Evolutionary conservation across 1,140 invertebrate species (phyloP).

Genomic region (Mylabris phalerata): DNA sequence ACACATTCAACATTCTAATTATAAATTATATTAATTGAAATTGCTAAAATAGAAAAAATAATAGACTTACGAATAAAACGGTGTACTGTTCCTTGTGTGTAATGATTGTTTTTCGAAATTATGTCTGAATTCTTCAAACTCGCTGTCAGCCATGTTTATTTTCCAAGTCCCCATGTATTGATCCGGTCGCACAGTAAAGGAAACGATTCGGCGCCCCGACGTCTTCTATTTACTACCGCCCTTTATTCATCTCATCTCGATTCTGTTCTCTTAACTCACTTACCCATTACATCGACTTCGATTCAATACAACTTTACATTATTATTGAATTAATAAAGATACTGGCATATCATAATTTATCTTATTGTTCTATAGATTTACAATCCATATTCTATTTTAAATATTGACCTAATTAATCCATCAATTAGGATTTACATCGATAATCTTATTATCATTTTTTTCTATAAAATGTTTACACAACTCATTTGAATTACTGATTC

Average conservation of each 20-base stretch:
- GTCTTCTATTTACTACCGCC: not conserved
- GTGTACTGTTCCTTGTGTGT: constrained; percentile 66
- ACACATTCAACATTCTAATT: not conserved
- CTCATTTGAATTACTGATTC: not conserved
- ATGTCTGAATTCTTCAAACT: constrained; percentile 86
- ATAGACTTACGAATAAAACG: constrained; percentile 62
- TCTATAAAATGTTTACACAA: too few species aligned
- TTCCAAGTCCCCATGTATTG: constrained; percentile 34
- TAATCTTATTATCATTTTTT: too few species aligned
- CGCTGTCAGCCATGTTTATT: constrained; percentile 76
- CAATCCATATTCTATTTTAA: too few species aligned
- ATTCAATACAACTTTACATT: constrained; percentile 10
- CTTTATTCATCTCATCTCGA: not conserved
- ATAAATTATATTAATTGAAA: not conserved
- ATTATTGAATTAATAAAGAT: constrained; percentile 18
- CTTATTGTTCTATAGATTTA: constrained; percentile 18
- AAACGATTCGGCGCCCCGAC: constrained; percentile 19
- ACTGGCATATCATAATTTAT: constrained; percentile 18
- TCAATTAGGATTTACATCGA: too few species aligned
- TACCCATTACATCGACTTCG: constrained; percentile 18
- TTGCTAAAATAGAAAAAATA: not conserved
- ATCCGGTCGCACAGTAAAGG: constrained; percentile 14
- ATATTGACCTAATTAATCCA: too few species aligned
- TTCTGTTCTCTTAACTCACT: constrained; percentile 15
- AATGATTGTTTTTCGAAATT: constrained; percentile 71